These are phyloP conservation scores for Porites evermanni DNA, from an alignment of 92 coral and sea anemone species.

Conservation along the genomic window DNA sequence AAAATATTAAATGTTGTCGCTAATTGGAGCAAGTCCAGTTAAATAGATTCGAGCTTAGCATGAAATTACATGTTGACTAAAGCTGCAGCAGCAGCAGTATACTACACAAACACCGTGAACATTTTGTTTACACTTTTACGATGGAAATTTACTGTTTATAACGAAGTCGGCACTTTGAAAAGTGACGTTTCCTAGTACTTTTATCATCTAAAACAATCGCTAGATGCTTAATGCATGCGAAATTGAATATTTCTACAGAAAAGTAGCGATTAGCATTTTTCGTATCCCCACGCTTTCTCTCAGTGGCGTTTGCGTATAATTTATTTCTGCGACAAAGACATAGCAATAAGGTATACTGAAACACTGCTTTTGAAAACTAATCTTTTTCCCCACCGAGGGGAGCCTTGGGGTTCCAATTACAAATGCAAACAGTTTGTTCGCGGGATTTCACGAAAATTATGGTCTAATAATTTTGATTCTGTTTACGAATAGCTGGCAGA, in stretches of 20 bases:
- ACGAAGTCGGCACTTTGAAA: conserved; percentile 21
- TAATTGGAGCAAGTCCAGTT: too few relatives aligned
- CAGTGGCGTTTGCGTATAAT: too few relatives aligned
- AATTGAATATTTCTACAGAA: conserved; percentile 14
- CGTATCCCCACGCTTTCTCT: neutral
- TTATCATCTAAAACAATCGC: conserved; percentile 11
- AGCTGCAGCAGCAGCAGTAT: too few relatives aligned
- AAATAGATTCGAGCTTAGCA: too few relatives aligned
- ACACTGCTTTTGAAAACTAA: conserved; percentile 3
- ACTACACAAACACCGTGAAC: too few relatives aligned
- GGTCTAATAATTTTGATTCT: conserved; percentile 6
- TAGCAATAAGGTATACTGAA: neutral
- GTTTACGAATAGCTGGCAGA: neutral
- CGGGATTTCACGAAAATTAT: neutral
- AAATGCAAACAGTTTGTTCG: conserved; percentile 36
- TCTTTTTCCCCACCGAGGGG: neutral
- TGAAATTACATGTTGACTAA: too few relatives aligned
- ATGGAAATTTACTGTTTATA: conserved; percentile 21
- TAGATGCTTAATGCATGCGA: conserved; percentile 8
- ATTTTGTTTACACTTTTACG: conserved; percentile 7
- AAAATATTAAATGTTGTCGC: too few relatives aligned
- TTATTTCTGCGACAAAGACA: neutral
- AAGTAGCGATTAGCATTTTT: conserved; percentile 1
- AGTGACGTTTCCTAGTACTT: conserved; percentile 30
- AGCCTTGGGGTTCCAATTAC: conserved; percentile 16